These are phyloP conservation scores for Limnephilus marmoratus DNA, from an alignment of 2,888 invertebrate species.

Conservation along the genomic window DNA sequence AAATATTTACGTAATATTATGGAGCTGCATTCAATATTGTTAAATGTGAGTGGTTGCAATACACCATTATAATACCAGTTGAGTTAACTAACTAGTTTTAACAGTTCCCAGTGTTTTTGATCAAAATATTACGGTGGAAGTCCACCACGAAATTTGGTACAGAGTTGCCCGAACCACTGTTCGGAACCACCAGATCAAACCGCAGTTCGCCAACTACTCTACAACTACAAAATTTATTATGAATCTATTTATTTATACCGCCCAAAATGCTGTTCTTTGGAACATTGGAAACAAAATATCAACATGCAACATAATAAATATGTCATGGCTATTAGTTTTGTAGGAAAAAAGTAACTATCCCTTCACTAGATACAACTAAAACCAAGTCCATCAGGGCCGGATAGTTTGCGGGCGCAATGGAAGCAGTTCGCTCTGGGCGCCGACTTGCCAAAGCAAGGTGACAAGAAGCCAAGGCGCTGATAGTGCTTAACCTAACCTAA, in stretches of 20 bases:
- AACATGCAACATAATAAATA: not conserved
- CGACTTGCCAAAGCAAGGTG: too few species aligned
- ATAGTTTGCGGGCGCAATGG: too few species aligned
- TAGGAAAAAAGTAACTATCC: too few species aligned
- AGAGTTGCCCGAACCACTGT: not conserved
- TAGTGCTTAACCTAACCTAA: too few species aligned
- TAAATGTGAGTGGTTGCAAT: not conserved
- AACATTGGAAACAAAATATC: not conserved
- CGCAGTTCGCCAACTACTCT: not conserved
- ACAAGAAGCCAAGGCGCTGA: too few species aligned
- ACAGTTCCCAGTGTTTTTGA: not conserved
- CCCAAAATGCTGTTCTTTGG: not conserved
- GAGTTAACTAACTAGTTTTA: not conserved
- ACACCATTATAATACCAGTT: not conserved
- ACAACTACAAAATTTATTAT: not conserved
- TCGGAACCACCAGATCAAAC: not conserved
- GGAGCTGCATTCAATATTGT: not conserved
- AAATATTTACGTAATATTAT: not conserved
- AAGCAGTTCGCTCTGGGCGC: too few species aligned
- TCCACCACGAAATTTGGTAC: not conserved
- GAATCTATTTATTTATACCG: not conserved
- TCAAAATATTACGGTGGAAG: not conserved
- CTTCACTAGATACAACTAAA: too few species aligned
- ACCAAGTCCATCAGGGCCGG: too few species aligned
- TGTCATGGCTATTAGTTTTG: too few species aligned